These are phyloP conservation scores for Montipora sp. DNA, from an alignment of 64 coral and sea anemone genomes.

Conservation along the genomic window DNA sequence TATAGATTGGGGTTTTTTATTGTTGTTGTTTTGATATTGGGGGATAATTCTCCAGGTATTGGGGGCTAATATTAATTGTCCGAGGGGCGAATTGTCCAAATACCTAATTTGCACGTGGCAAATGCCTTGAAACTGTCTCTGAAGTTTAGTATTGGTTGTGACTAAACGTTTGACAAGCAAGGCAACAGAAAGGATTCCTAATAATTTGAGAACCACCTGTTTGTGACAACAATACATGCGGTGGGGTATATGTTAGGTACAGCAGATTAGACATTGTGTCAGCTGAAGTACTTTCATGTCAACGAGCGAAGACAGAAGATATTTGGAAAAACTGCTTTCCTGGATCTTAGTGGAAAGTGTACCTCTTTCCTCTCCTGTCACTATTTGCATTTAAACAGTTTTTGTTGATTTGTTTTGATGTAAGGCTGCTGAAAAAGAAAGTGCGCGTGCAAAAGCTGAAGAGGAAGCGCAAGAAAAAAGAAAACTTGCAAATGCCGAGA, in stretches of 20 bases:
- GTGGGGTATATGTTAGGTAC: slow-evolving; percentile 19
- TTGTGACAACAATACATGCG: background rate
- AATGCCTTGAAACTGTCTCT: slow-evolving; percentile 35
- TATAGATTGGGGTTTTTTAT: no score
- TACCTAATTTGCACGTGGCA: background rate
- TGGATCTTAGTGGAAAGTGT: background rate
- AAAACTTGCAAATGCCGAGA: slow-evolving; percentile 70
- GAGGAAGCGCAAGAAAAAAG: slow-evolving; percentile 55
- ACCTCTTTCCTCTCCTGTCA: background rate
- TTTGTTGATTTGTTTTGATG: background rate
- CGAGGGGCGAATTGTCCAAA: no score
- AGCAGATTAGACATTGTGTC: background rate
- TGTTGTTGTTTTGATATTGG: no score
- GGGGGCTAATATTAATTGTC: no score
- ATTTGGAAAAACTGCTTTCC: background rate
- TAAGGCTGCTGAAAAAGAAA: slow-evolving; percentile 84
- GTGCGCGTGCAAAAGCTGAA: slow-evolving; percentile 38
- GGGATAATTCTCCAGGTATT: no score
- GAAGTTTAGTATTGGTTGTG: background rate
- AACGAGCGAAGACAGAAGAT: slow-evolving; percentile 86
- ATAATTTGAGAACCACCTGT: slow-evolving; percentile 7
- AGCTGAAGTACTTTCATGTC: no score
- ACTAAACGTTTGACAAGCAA: slow-evolving; percentile 20
- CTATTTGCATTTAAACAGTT: background rate
- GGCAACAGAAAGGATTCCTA: background rate